A percentile compares a stretch with the other conserved stretches of the same genome.
phyloP scores from a whole-genome alignment of 2,797 vertebrate species.

The Helarctos malayanus region DNA sequence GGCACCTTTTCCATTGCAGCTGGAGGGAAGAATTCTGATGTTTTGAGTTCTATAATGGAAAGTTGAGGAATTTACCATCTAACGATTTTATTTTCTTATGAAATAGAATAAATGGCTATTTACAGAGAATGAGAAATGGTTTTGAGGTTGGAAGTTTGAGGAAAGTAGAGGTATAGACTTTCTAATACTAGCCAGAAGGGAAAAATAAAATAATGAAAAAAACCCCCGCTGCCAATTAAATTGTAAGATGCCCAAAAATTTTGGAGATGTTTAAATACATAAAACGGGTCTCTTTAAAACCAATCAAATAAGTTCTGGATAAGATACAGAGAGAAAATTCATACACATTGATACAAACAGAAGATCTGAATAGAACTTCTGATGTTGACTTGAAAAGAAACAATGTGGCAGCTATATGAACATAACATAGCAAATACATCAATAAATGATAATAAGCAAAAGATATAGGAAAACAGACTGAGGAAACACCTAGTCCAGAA shows the following conservation, averaged over 20 bases:
- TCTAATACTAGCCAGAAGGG: neutral
- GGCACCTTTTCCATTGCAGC: neutral
- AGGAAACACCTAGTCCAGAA: neutral
- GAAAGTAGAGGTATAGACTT: constrained; percentile 4
- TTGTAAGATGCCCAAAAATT: neutral
- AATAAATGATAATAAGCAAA: neutral
- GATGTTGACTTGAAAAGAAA: constrained; percentile 6
- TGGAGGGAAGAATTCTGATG: neutral
- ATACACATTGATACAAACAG: neutral
- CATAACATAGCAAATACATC: neutral
- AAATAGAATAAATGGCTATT: neutral
- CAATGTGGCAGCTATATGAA: neutral
- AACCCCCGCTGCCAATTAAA: neutral
- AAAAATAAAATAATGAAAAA: constrained; percentile 6
- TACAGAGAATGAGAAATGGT: neutral
- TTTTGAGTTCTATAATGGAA: neutral
- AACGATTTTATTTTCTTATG: neutral
- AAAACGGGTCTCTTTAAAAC: neutral
- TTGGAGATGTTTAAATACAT: constrained; percentile 23
- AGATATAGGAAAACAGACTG: neutral
- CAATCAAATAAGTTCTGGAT: neutral
- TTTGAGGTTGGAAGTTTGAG: neutral
- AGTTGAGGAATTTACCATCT: neutral
- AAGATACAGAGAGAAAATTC: neutral
- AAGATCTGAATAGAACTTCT: neutral